phyloP scores from a whole-genome alignment of 1,140 invertebrate genomes.

The Leptinotarsa lineolata region DNA sequence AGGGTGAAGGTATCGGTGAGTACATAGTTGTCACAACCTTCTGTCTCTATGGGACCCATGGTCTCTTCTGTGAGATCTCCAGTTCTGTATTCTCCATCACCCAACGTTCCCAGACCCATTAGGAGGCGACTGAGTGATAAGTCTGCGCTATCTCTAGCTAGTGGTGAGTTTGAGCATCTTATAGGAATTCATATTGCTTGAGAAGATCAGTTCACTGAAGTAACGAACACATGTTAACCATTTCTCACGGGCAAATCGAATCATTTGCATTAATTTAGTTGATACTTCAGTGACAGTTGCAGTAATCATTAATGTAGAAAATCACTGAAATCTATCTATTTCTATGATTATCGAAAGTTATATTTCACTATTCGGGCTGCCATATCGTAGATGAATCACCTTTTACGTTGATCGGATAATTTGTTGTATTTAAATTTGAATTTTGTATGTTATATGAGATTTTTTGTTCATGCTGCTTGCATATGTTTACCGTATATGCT shows the following conservation, averaged over 20 bases:
- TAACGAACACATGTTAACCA: too few relatives aligned
- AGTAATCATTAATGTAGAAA: not conserved
- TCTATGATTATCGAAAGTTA: not conserved
- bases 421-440: not conserved
- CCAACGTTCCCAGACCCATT: slow-evolving; percentile 71
- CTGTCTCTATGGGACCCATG: slow-evolving; percentile 67
- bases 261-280: too few relatives aligned
- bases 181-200: too few relatives aligned
- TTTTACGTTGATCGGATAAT: not conserved
- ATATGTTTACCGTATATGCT: slow-evolving; percentile 88
- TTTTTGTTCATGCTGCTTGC: slow-evolving; percentile 44
- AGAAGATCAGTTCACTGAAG: too few relatives aligned
- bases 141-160: slow-evolving; percentile 85
- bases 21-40: slow-evolving; percentile 51
- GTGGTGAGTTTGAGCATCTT: slow-evolving; percentile 67
- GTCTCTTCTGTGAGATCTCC: slow-evolving; percentile 60
- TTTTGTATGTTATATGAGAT: not conserved
- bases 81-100: slow-evolving; percentile 57
- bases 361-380: too few relatives aligned
- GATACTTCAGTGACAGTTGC: too few relatives aligned
- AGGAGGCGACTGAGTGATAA: slow-evolving; percentile 90
- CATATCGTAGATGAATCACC: too few relatives aligned
- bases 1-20: slow-evolving; percentile 43
- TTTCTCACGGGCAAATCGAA: too few relatives aligned
- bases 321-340: not conserved